These are phyloP conservation scores for Escarpia spicata DNA, from an alignment of 2,888 invertebrate genomes.

Conservation along the genomic window DNA sequence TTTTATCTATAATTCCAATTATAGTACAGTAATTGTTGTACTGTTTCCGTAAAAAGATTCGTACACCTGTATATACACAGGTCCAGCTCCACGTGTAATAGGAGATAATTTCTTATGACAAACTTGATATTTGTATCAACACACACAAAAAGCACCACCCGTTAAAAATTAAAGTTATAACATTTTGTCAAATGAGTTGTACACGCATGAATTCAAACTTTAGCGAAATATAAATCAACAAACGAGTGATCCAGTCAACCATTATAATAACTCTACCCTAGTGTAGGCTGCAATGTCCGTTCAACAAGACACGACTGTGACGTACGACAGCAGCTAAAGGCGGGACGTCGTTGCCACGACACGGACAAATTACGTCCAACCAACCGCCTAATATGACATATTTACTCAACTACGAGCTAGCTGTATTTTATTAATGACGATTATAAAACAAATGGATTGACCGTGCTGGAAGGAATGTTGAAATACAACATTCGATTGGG, in stretches of 20 bases:
- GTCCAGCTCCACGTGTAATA: no score
- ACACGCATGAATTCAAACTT: not conserved
- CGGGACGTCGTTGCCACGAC: not conserved
- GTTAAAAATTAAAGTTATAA: not conserved
- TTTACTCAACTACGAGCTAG: not conserved
- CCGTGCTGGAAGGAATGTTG: not conserved
- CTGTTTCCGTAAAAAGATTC: no score
- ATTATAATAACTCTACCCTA: not conserved
- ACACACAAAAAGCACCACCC: no score
- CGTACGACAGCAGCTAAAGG: not conserved
- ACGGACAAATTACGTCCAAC: slow-evolving; percentile 1
- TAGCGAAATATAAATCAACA: not conserved
- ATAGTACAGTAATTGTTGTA: no score
- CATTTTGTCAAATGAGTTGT: not conserved
- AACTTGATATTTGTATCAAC: no score
- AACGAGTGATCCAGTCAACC: not conserved
- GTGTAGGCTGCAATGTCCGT: not conserved
- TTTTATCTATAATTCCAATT: no score
- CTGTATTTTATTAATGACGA: not conserved
- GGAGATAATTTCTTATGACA: no score
- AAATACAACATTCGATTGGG: not conserved
- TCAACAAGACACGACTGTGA: not conserved
- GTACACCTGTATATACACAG: no score
- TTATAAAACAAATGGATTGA: not conserved
- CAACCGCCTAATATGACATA: not conserved